Base-by-base conservation (phyloP, 2,113 vertebrate species). In the Agapornis roseicollis region DNA sequence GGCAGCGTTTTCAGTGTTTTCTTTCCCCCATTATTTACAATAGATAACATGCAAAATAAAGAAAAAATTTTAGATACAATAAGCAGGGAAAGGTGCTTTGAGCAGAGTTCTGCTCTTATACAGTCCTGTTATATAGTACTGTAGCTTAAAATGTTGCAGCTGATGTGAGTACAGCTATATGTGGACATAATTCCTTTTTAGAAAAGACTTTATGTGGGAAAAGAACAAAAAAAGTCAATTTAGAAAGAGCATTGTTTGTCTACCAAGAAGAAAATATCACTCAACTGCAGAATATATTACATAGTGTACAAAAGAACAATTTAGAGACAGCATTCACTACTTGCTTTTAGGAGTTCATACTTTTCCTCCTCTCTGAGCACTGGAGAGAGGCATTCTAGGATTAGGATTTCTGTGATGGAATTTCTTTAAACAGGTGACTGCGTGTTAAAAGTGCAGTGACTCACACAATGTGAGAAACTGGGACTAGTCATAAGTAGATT, bases 381-480 rank as follows among this genome's bases (percentile, higher is more conserved):
- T 89, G 61, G 27, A 68, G 86, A 83, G 84, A 94, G 87, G 95
- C 82, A 94, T 91, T 96, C 78, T 87, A 96, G 89, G 93, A 93
- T 97, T 94, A 96, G 74, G 83, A 93, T 96, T 97, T 96, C 79
- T 92, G 2, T 71, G 74, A 46, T 88, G 95, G 94, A 96, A 96
- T 96, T 94, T 94, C 74, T 93, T 89, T 77, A 72, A 95, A 96
- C 94, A 97, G 88, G 92, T 94, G 92, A 96, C 85, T 89, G 50
- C 71, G 71, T 94, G 89, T 73, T 96, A 88, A 71, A 95, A 97
- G 87, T 78, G 72, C 86, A 66, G 70, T 76, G 87, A 74, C 69
- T 91, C 68, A 35, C 47, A 82, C 33, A 81, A 35, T 33, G 7
- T 69, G 58, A 84, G 61, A 96, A 90, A 33, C 41, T 46, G 47